Percentiles rank a stretch among this genome's conserved stretches.
phyloP scores from a whole-genome alignment of 2,888 invertebrate genomes.

The Amiota mariae region DNA sequence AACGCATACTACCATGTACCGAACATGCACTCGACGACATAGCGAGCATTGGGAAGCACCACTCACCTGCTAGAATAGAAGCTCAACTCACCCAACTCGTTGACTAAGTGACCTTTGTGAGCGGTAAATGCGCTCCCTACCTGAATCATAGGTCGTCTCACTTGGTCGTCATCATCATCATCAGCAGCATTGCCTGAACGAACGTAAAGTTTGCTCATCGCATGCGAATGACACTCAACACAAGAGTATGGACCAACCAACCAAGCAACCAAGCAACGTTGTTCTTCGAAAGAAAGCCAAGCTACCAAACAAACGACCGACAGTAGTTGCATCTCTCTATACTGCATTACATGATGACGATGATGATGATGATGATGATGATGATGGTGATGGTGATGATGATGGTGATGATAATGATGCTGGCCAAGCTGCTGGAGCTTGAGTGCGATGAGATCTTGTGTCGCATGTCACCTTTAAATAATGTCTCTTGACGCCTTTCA shows the following conservation, averaged over 20 bases:
- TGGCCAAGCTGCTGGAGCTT: slow-evolving; percentile 9
- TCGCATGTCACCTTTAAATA: slow-evolving; percentile 68
- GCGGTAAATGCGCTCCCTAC: slow-evolving; percentile 50
- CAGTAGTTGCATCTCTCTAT: slow-evolving; percentile 22
- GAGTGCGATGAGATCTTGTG: slow-evolving; percentile 54
- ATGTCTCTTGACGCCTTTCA: slow-evolving; percentile 69
- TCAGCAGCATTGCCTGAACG: neutral
- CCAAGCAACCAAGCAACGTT: neutral
- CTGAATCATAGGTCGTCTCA: slow-evolving; percentile 42
- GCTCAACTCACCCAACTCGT: slow-evolving; percentile 35
- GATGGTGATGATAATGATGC: neutral
- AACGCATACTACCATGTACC: neutral
- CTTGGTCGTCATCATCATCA: neutral
- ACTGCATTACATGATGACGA: slow-evolving; percentile 12
- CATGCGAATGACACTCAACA: slow-evolving; percentile 30
- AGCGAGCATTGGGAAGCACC: neutral
- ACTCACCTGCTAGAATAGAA: neutral
- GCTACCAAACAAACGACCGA: slow-evolving; percentile 35
- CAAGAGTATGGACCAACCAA: neutral
- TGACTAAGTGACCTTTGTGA: slow-evolving; percentile 63
- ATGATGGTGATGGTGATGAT: neutral
- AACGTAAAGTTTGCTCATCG: slow-evolving; percentile 36
- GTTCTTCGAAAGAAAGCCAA: neutral
- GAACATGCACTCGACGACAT: too few relatives aligned
- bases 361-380: neutral